Evolutionary conservation across 1,140 invertebrate genomes (phyloP).

Genomic region (Megathymus violae): DNA sequence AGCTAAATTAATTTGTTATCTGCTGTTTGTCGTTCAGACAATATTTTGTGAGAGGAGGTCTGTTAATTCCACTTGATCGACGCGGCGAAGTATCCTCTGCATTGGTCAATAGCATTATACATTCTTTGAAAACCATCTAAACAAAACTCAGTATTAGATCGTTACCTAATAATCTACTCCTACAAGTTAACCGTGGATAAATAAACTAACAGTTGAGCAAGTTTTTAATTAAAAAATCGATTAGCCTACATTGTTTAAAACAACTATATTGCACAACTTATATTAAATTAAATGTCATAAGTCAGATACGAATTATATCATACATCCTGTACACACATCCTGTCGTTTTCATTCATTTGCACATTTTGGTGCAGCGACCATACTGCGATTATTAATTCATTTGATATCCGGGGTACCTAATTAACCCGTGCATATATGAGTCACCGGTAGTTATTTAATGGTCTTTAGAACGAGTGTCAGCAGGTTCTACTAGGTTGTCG

Average conservation of each 20-base stretch:
- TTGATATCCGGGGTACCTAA: constrained; percentile 32
- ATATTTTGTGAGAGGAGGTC: too few relatives aligned
- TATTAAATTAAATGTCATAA: constrained; percentile 29
- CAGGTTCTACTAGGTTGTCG: not conserved
- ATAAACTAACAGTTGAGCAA: not conserved
- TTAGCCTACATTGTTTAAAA: not conserved
- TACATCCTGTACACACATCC: constrained; percentile 30
- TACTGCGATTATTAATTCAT: constrained; percentile 29
- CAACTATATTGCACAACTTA: not conserved
- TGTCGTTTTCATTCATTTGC: constrained; percentile 32
- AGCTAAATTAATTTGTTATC: too few relatives aligned
- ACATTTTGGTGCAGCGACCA: constrained; percentile 27
- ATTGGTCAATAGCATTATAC: too few relatives aligned
- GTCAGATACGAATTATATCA: constrained; percentile 27
- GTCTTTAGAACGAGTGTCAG: not conserved
- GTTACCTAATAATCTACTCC: too few relatives aligned
- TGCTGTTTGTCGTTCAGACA: too few relatives aligned
- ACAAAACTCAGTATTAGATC: too few relatives aligned
- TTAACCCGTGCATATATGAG: constrained; percentile 26
- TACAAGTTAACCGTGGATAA: too few relatives aligned
- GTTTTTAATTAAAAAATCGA: not conserved
- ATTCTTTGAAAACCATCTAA: too few relatives aligned
- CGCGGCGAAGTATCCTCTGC: too few relatives aligned
- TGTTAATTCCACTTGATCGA: too few relatives aligned
- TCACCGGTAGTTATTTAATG: constrained; percentile 15